Evolutionary conservation across 2,797 vertebrate species (phyloP), one percentile per base, ranked within the genome.

Genomic region (Danio choprae): DNA sequence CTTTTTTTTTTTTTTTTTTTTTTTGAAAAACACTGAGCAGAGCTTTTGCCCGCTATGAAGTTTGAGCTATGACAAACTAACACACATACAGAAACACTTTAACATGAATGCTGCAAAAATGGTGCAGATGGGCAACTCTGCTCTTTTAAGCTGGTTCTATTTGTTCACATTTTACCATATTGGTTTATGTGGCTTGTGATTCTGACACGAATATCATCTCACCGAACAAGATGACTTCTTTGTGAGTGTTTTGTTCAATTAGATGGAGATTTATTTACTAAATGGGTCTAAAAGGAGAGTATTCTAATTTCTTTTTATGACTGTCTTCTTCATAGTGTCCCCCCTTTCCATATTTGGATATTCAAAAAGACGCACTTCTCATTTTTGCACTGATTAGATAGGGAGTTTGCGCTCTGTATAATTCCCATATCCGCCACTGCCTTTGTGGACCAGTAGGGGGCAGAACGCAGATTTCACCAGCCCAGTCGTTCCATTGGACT

Each of bases 1-100:
- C 60, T 76, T 81, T 82, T 72, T 67, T 76, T 74, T 85, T 58
- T 76, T 81, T 82, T 72, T 67, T 76, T 74, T 85, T 58, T 79
- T 81, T 29, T 29, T 29, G 71, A 75, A 82, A 70, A 77, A 79
- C 80, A 73, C 75, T 77, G 81, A 86, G 83, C 75, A 77, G 86
- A 73, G 77, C 77, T 81, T 29, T 83, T 77, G 70, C 82, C 64
- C 74, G 41, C 62, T 69, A 70, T 74, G 69, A 69, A 81, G 75
- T 78, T 20, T 58, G 74, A 75, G 48, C 76, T 59, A 51, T 46
- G 67, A 77, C 69, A 81, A 53, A 76, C 44, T 79, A 68, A 72
- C 58, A 36, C 20, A 60, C 74, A 63, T 40, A 44, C n/a, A n/a
- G 55, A 50, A 58, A 78, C 65, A 70, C 55, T 48, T 70, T 62